Conservation (phyloP, 2,888 invertebrate genomes). For the Phyllotreta cruciferae region DNA sequence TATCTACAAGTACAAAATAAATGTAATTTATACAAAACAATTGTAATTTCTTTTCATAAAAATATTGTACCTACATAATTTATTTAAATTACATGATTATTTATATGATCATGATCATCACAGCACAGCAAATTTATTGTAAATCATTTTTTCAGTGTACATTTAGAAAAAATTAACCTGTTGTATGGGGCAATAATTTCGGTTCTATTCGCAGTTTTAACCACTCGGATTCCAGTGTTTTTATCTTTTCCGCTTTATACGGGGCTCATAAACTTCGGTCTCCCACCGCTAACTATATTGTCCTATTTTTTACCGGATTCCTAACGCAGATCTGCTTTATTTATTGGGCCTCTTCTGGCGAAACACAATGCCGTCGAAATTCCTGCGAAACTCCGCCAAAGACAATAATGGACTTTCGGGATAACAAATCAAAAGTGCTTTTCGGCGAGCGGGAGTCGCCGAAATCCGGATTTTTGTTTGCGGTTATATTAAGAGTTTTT, state of each 20-base stretch:
- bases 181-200: no score
- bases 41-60: no score
- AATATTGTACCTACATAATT: no score
- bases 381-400: conserved; percentile 23
- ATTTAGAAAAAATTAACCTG: not conserved
- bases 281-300: conserved; percentile 28
- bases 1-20: no score
- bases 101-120: no score
- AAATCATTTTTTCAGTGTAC: not conserved
- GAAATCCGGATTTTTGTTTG: conserved; percentile 20
- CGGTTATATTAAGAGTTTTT: conserved; percentile 11
- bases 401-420: conserved; percentile 36
- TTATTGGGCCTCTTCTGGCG: conserved; percentile 18
- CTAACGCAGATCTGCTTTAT: conserved; percentile 22
- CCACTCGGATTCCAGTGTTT: not conserved
- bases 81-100: no score
- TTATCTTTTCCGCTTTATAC: conserved; percentile 14
- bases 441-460: not conserved
- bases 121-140: no score
- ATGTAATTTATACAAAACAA: no score
- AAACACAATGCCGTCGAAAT: conserved; percentile 25
- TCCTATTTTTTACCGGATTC: conserved; percentile 21
- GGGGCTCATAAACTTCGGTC: conserved; percentile 25
- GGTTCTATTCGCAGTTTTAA: no score
- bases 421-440: conserved; percentile 38